Conservation (phyloP, 2,888 invertebrate genomes). For the Ceriagrion tenellum region DNA sequence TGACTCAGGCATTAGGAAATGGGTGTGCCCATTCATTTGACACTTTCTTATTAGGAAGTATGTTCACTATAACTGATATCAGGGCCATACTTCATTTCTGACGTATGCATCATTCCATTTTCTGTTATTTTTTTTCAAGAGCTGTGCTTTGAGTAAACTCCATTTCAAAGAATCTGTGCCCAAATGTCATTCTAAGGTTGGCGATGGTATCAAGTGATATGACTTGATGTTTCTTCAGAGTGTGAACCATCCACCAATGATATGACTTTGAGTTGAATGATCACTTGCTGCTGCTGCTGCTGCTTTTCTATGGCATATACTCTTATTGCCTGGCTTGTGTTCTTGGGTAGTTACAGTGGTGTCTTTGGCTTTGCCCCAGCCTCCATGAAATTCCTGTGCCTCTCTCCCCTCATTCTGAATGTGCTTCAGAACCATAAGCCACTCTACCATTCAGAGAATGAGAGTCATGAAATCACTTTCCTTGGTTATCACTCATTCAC, state of each 20-base stretch:
- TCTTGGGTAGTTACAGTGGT: neutral
- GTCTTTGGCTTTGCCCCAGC: constrained; percentile 11
- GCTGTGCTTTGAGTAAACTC: neutral
- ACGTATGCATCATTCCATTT: too few relatives aligned
- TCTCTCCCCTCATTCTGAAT: neutral
- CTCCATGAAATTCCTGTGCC: constrained; percentile 11
- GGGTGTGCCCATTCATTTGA: too few relatives aligned
- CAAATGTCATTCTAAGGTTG: neutral
- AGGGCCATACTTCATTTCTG: too few relatives aligned
- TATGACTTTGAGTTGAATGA: too few relatives aligned
- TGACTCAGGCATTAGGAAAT: too few relatives aligned
- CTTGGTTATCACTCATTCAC: neutral
- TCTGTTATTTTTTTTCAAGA: too few relatives aligned
- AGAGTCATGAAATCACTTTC: neutral
- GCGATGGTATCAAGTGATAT: neutral
- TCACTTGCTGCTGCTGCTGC: neutral
- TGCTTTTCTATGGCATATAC: neutral
- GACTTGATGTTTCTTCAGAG: neutral
- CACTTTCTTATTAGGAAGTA: too few relatives aligned
- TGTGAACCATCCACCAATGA: too few relatives aligned
- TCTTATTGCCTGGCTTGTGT: neutral
- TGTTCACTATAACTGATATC: too few relatives aligned
- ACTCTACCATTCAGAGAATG: neutral
- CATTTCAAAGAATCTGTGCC: neutral
- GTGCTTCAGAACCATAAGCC: neutral